A percentile compares a stretch with the other conserved stretches of the same genome.
phyloP scores from a whole-genome alignment of 2,797 vertebrate genomes.

The Paedocypris micromegethes region DNA sequence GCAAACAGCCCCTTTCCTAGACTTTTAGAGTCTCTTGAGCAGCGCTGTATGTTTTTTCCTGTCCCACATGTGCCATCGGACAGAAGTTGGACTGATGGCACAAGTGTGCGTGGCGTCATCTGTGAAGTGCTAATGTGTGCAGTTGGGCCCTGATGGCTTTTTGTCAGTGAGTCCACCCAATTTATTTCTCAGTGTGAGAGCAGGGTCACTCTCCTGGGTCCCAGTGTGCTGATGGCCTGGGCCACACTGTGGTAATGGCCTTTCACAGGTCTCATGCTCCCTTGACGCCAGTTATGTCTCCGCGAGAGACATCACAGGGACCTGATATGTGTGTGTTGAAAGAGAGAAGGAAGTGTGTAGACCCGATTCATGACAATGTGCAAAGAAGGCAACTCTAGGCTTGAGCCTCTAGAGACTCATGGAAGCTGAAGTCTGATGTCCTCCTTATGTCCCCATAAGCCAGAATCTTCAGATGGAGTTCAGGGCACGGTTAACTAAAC shows the following conservation, averaged over 20 bases:
- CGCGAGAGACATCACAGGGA: conserved; percentile 29
- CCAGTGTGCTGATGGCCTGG: conserved; percentile 63
- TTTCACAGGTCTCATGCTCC: conserved; percentile 56
- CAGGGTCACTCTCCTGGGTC: conserved; percentile 62
- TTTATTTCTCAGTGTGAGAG: conserved; percentile 60
- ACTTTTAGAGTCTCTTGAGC: conserved; percentile 35
- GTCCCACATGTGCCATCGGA: conserved; percentile 43
- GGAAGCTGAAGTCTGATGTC: neutral
- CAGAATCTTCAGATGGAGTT: conserved; percentile 12
- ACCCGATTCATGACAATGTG: conserved; percentile 39
- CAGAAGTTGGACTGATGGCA: conserved; percentile 50
- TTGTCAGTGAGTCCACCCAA: conserved; percentile 49
- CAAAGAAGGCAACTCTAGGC: conserved; percentile 39
- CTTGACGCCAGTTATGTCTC: conserved; percentile 29
- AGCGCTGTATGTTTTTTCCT: conserved; percentile 44
- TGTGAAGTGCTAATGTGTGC: conserved; percentile 75
- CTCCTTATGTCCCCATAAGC: neutral
- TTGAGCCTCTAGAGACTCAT: conserved; percentile 31
- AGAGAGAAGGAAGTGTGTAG: conserved; percentile 39
- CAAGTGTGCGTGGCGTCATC: conserved; percentile 56
- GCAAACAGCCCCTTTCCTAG: neutral
- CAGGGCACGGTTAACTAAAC: neutral
- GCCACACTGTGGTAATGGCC: conserved; percentile 61
- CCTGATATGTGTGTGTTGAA: conserved; percentile 35
- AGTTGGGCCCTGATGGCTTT: conserved; percentile 63